These are phyloP conservation scores for Stegastes partitus DNA, from an alignment of 2,113 vertebrate genomes.

Conservation along the genomic window DNA sequence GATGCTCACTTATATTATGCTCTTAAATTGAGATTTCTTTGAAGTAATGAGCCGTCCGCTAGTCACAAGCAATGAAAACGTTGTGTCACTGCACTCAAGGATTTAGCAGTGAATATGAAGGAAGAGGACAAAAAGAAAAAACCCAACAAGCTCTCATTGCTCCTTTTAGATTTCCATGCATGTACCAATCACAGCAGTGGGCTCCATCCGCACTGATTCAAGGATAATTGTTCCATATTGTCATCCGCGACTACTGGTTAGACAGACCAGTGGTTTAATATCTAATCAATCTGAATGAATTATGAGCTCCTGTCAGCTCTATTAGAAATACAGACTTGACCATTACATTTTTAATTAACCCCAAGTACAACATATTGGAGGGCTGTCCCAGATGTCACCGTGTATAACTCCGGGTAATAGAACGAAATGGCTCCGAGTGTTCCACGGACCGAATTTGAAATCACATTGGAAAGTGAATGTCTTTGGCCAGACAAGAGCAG, in stretches of 20 bases:
- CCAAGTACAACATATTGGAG: constrained; percentile 65
- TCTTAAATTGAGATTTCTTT: no score
- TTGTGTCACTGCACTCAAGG: neutral
- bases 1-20: neutral
- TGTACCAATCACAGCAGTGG: constrained; percentile 24
- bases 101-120: neutral
- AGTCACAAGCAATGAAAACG: neutral
- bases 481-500: constrained; percentile 63
- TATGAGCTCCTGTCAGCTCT: constrained; percentile 64
- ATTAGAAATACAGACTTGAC: constrained; percentile 74
- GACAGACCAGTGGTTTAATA: constrained; percentile 66
- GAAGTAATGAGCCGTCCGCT: neutral
- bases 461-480: constrained; percentile 60
- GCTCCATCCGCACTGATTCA: constrained; percentile 35
- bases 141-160: neutral
- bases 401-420: constrained; percentile 59
- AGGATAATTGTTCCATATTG: constrained; percentile 42
- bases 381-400: constrained; percentile 62
- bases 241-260: constrained; percentile 45
- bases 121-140: no score
- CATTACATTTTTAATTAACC: constrained; percentile 78
- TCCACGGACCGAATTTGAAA: constrained; percentile 54
- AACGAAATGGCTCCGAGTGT: constrained; percentile 57
- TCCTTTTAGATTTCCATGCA: constrained; percentile 29
- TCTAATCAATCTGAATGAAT: constrained; percentile 69